Conservation (phyloP, 2,113 vertebrate species). For the Nothocercus julius region DNA sequence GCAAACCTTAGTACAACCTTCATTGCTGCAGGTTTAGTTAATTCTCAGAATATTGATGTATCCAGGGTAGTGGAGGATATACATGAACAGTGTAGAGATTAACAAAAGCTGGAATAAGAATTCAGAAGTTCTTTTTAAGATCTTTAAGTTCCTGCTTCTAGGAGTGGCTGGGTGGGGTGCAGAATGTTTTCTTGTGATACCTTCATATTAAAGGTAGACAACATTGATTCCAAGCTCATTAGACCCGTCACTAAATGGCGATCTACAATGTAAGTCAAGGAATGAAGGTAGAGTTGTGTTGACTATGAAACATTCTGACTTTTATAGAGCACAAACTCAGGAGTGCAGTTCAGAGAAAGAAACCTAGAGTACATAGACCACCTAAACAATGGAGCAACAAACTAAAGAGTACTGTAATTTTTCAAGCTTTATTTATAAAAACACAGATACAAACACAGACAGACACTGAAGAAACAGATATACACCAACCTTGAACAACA, state of each 20-base stretch:
- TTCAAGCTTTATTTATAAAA: conserved; percentile 57
- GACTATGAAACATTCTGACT: too few species aligned
- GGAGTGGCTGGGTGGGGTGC: background rate
- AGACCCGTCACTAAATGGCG: too few species aligned
- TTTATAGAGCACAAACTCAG: too few species aligned
- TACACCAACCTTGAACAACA: fast-evolving
- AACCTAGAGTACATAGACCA: background rate
- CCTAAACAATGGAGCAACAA: fast-evolving
- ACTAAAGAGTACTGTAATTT: background rate
- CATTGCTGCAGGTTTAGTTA: background rate
- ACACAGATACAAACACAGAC: conserved; percentile 5
- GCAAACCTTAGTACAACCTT: too few species aligned
- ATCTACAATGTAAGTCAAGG: background rate
- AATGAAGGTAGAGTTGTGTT: too few species aligned
- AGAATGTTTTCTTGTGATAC: background rate
- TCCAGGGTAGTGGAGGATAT: too few species aligned
- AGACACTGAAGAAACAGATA: background rate
- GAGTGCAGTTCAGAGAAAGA: too few species aligned
- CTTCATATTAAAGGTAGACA: fast-evolving
- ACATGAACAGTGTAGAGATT: background rate
- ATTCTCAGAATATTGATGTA: too few species aligned
- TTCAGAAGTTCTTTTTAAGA: background rate
- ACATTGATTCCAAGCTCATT: background rate
- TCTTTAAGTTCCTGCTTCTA: background rate
- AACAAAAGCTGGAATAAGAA: background rate